phyloP scores from a whole-genome alignment of 2,113 vertebrate genomes.

The Onychostruthus taczanowskii region DNA sequence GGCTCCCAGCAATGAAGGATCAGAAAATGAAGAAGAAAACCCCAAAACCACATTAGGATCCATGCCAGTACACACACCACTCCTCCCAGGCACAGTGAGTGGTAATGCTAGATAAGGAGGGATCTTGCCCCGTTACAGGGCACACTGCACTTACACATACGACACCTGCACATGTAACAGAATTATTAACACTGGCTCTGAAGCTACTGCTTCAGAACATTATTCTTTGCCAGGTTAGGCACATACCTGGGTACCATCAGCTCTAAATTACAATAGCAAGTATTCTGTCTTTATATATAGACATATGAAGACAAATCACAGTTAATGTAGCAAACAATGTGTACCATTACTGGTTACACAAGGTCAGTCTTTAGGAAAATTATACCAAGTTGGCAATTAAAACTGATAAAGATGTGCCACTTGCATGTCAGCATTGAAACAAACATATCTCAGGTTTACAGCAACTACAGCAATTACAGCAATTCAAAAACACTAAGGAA shows the following conservation, averaged over 20 bases:
- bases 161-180: neutral
- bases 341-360: neutral
- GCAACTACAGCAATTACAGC: neutral
- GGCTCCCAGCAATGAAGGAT: neutral
- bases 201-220: neutral
- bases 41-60: neutral
- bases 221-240: neutral
- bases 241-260: neutral
- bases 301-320: neutral
- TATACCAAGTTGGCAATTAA: neutral
- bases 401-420: neutral
- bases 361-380: constrained; percentile 4
- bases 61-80: neutral
- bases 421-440: neutral
- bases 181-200: neutral
- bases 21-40: neutral
- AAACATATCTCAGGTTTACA: neutral
- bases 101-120: neutral
- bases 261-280: neutral
- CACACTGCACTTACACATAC: neutral
- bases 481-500: neutral
- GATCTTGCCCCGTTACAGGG: neutral
- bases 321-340: neutral
- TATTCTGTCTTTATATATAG: constrained; percentile 14
- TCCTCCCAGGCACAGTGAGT: neutral